These are phyloP conservation scores for Cephalotes varians DNA, from an alignment of 2,888 invertebrate species.

Conservation along the genomic window DNA sequence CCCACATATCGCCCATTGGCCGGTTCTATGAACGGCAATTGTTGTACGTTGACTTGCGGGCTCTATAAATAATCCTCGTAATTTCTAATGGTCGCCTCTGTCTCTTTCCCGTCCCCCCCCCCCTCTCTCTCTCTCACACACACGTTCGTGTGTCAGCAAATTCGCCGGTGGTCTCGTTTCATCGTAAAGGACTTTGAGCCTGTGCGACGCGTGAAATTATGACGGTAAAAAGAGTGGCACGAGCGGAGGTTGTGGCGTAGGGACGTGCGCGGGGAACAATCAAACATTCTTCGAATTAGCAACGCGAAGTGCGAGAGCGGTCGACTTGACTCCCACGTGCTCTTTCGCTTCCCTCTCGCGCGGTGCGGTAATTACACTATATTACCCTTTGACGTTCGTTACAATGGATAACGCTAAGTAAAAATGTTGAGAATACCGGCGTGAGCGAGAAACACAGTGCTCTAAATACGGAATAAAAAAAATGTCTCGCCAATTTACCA, in stretches of 20 bases:
- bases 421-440: constrained; percentile 41
- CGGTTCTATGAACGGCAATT: constrained; percentile 73
- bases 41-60: constrained; percentile 70
- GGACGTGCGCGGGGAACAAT: constrained; percentile 45
- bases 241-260: constrained; percentile 54
- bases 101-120: too few relatives aligned
- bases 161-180: constrained; percentile 72
- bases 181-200: constrained; percentile 75
- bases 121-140: not conserved
- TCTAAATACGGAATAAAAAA: not conserved
- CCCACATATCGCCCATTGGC: constrained; percentile 62
- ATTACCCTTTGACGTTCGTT: constrained; percentile 51
- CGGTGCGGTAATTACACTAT: constrained; percentile 64
- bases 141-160: constrained; percentile 60
- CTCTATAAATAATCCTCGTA: constrained; percentile 75
- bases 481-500: not conserved
- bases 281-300: constrained; percentile 72
- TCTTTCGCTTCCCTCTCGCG: constrained; percentile 54
- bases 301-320: constrained; percentile 63
- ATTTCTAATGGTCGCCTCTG: constrained; percentile 67
- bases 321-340: constrained; percentile 55
- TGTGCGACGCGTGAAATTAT: constrained; percentile 80
- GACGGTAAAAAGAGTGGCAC: constrained; percentile 59
- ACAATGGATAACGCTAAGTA: constrained; percentile 40
- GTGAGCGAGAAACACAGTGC: constrained; percentile 11